phyloP scores from a whole-genome alignment of 2,888 invertebrate genomes.

The Willowsia nigromaculata region DNA sequence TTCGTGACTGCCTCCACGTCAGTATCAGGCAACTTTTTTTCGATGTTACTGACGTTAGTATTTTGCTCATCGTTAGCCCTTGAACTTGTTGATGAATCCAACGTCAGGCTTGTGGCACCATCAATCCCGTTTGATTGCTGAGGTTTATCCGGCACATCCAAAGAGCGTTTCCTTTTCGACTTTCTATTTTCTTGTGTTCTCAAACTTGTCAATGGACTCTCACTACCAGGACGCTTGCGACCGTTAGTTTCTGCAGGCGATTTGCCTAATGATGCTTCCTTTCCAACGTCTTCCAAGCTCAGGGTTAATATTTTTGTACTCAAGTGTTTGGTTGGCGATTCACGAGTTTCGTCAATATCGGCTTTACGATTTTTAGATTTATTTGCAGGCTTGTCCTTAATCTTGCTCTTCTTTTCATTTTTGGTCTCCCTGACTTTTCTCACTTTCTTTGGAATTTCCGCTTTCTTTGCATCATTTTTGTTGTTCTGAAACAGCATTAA shows the following conservation, averaged over 20 bases:
- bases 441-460: background rate
- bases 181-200: background rate
- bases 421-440: background rate
- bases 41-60: too few relatives aligned
- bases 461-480: background rate
- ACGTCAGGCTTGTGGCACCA: background rate
- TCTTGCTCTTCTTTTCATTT: background rate
- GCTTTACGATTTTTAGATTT: too few relatives aligned
- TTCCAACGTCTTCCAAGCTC: background rate
- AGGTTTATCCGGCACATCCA: background rate
- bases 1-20: background rate
- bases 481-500: background rate
- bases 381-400: too few relatives aligned
- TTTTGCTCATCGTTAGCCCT: background rate
- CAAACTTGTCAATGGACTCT: background rate
- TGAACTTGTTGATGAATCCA: background rate
- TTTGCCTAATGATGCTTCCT: background rate
- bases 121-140: background rate
- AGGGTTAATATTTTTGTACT: constrained; percentile 45
- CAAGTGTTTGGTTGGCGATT: constrained; percentile 32
- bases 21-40: background rate
- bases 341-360: too few relatives aligned
- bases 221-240: constrained; percentile 4
- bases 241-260: background rate
- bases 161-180: constrained; percentile 11